Evolutionary conservation across 2,113 vertebrate genomes (phyloP).

Genomic region (Prolemur simus): DNA sequence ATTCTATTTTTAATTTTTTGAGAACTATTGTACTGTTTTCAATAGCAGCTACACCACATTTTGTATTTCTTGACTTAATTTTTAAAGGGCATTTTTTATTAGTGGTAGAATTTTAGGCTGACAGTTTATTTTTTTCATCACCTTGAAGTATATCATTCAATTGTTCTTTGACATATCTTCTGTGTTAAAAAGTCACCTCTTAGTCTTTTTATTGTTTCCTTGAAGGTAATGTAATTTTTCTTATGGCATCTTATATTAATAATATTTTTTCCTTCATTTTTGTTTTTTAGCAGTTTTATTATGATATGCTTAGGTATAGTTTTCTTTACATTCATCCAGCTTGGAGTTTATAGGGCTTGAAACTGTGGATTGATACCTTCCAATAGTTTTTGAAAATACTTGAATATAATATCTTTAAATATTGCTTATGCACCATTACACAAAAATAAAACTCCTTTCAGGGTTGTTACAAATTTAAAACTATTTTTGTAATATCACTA

Average conservation of each 20-base stretch:
- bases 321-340: not conserved
- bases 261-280: not conserved
- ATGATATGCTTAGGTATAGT: not conserved
- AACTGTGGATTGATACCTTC: not conserved
- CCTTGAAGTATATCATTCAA: not conserved
- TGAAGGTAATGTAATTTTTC: not conserved
- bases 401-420: not conserved
- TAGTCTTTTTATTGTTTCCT: not conserved
- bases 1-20: conserved; percentile 42
- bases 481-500: not conserved
- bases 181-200: conserved; percentile 7
- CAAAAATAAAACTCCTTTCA: not conserved
- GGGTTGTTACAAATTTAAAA: not conserved
- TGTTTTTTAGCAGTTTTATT: not conserved
- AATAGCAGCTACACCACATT: not conserved
- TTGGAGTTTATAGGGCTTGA: not conserved
- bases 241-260: not conserved
- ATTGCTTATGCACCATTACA: not conserved
- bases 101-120: not conserved
- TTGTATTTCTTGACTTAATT: not conserved
- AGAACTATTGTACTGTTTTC: not conserved
- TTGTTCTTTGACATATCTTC: not conserved
- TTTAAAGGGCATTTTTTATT: not conserved
- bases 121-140: not conserved
- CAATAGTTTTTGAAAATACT: not conserved